Evolutionary conservation across 1,140 invertebrate species (phyloP).

Genomic region (Megalopta genalis): DNA sequence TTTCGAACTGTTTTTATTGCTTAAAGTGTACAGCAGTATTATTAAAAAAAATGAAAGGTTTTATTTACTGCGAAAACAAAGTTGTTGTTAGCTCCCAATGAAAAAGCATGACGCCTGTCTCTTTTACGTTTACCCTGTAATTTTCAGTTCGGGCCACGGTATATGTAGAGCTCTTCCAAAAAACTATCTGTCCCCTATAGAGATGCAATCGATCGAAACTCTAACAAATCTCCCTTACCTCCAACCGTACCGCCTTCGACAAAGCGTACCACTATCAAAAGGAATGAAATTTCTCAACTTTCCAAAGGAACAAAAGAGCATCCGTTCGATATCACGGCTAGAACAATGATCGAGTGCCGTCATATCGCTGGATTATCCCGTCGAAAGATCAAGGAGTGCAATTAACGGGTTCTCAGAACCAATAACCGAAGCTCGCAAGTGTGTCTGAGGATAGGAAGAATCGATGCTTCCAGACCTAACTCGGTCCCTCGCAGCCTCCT

Average conservation of each 20-base stretch:
- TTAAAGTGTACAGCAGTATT: too few relatives aligned
- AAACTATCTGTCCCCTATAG: background rate
- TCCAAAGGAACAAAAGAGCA: slow-evolving; percentile 1
- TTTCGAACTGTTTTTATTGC: too few relatives aligned
- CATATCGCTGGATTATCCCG: background rate
- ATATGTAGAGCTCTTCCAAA: background rate
- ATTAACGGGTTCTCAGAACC: slow-evolving; percentile 9
- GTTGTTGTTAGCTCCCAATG: too few relatives aligned
- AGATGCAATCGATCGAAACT: background rate
- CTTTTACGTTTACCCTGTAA: too few relatives aligned
- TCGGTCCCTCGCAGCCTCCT: background rate
- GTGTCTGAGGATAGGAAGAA: background rate
- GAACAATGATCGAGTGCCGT: background rate
- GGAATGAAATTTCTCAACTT: slow-evolving; percentile 6
- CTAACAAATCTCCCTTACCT: background rate
- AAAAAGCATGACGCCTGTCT: too few relatives aligned
- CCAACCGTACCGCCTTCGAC: background rate
- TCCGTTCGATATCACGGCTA: background rate
- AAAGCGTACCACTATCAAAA: background rate
- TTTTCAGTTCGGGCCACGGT: too few relatives aligned
- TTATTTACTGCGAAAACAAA: too few relatives aligned
- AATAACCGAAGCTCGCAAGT: background rate
- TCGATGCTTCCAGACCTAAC: slow-evolving; percentile 8
- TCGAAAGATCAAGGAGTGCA: slow-evolving; percentile 10
- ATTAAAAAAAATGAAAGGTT: too few relatives aligned